Evolutionary conservation across 1,140 invertebrate species (phyloP).

Genomic region (Arion vulgaris): DNA sequence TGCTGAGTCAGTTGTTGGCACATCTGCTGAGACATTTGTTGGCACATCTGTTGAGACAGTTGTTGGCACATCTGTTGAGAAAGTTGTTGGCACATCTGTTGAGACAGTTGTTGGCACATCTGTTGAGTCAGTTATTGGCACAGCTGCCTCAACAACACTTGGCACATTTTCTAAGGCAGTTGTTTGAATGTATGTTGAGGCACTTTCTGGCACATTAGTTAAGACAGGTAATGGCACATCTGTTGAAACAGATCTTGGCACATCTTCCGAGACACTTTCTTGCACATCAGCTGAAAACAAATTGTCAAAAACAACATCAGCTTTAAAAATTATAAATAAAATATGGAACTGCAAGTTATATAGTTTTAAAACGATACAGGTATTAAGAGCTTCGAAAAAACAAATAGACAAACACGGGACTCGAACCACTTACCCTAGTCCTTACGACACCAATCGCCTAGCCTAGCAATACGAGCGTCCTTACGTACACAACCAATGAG

Average conservation of each 20-base stretch:
- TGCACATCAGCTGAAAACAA: neutral
- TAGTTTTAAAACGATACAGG: no score
- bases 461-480: no score
- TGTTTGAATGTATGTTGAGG: no score
- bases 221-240: neutral
- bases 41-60: neutral
- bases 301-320: no score
- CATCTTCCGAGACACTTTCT: neutral
- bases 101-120: neutral
- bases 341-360: no score
- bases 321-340: neutral
- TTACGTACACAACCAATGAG: no score
- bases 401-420: no score
- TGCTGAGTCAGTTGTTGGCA: neutral
- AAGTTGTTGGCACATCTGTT: neutral
- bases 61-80: neutral
- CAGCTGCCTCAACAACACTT: neutral
- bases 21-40: neutral
- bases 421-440: no score
- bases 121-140: neutral
- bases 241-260: neutral
- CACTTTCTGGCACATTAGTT: neutral
- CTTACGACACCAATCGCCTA: no score
- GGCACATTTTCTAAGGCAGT: neutral
- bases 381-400: no score